phyloP scores from a whole-genome alignment of 2,888 invertebrate genomes.

The Salpingus planirostris region DNA sequence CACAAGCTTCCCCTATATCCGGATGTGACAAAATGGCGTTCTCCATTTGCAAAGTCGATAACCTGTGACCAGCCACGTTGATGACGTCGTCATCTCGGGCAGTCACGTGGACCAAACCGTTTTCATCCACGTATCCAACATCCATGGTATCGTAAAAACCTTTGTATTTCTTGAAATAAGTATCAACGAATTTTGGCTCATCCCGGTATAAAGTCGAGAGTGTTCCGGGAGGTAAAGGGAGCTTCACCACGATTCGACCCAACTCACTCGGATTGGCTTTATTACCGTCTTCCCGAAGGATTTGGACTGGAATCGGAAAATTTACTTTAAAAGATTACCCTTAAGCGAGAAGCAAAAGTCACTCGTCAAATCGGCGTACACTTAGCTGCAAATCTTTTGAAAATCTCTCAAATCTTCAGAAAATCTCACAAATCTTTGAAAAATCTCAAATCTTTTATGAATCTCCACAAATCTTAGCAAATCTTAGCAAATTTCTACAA shows the following conservation, averaged over 20 bases:
- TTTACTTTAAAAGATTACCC: constrained; percentile 4
- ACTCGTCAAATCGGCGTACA: too few species aligned
- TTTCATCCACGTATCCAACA: constrained; percentile 75
- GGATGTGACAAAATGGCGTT: constrained; percentile 83
- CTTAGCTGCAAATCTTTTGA: too few species aligned
- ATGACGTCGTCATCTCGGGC: constrained; percentile 91
- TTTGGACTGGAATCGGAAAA: constrained; percentile 46
- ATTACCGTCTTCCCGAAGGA: constrained; percentile 59
- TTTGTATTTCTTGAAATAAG: constrained; percentile 76
- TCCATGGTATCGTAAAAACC: constrained; percentile 93
- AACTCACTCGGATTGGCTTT: constrained; percentile 63
- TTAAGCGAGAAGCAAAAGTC: too few species aligned
- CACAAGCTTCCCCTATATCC: constrained; percentile 75
- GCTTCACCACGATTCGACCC: constrained; percentile 72
- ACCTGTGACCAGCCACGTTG: constrained; percentile 87
- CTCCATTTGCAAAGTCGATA: constrained; percentile 83
- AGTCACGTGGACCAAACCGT: constrained; percentile 79
- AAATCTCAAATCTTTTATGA: too few species aligned
- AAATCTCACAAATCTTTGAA: too few species aligned
- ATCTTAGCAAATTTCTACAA: too few species aligned
- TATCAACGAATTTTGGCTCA: constrained; percentile 66
- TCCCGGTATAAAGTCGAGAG: constrained; percentile 75
- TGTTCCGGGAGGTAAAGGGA: constrained; percentile 84
- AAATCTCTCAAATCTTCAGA: too few species aligned
- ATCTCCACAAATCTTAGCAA: too few species aligned